Evolutionary conservation across 2,888 invertebrate genomes (phyloP), one percentile per base, ranked within the genome.

Genomic region (Callyntrura guangdongensis): DNA sequence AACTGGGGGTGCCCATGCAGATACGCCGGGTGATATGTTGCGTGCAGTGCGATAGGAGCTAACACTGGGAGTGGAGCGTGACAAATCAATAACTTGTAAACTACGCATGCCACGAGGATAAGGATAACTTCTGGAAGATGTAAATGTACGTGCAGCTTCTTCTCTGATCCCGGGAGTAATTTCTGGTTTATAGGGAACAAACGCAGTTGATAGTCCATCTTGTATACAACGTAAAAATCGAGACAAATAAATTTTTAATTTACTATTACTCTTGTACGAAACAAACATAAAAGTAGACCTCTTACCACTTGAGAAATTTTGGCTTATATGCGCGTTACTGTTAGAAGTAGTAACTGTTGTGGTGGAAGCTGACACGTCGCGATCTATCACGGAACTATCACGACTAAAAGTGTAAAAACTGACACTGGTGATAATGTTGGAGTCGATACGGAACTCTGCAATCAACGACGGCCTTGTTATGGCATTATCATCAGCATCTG

Each of bases 31-130:
- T 12, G 81, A 36, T 59, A n/a, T 49, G 20, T 36, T 47, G 0
- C 5, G 17, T n/a, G 59, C n/a, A 0, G 53, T 8, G 17, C 81
- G 53, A 25, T 11, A 45, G 12, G 64, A 17, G 22, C 12, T 47
- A 0, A 84, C 25, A 36, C 85, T 69, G 9, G 85, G 81, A 17
- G 89, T 85, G n/a, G 89, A 90, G 20, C 89, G 53, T 2, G 89
- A 90, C 9, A 90, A 61, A 61, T 90, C 89, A 85, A 90, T 90
- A 4, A 90, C 89, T 69, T 90, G 89, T 14, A 85, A 85, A 17
- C 77, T 90, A 17, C 85, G 79, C n/a, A 90, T 90, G 36, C 89
- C 89, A 25, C 53, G 64, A 0, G 89, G 89, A 56, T 77, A 90
- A 4, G 85, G 25, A 25, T 90, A 64, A 2, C 85, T 84, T 56